Conservation (phyloP, 2,888 invertebrate species). For the Lithophane socia region DNA sequence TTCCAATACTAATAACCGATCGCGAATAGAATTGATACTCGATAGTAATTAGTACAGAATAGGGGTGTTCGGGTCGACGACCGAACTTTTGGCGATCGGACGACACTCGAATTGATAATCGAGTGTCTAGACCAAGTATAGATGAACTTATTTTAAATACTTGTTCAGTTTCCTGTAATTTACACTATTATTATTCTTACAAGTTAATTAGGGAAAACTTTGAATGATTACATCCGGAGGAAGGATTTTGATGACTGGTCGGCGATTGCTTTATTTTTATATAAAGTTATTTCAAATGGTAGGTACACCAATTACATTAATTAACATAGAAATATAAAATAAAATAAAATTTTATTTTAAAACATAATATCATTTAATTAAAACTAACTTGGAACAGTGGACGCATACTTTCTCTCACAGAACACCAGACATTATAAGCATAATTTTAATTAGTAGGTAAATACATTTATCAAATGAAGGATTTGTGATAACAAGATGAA, state of each 20-base stretch:
- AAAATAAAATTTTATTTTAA: too few relatives aligned
- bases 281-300: too few relatives aligned
- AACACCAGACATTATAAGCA: too few relatives aligned
- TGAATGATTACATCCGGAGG: slow-evolving; percentile 19
- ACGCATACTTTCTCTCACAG: too few relatives aligned
- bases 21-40: slow-evolving; percentile 39
- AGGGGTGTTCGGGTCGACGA: slow-evolving; percentile 77
- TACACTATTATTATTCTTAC: slow-evolving; percentile 17
- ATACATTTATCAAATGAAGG: background rate
- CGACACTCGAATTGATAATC: slow-evolving; percentile 68
- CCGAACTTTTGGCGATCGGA: slow-evolving; percentile 71
- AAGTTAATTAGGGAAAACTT: slow-evolving; percentile 15
- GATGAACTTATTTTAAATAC: slow-evolving; percentile 57
- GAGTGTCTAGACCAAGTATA: slow-evolving; percentile 68
- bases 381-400: too few relatives aligned
- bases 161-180: slow-evolving; percentile 28
- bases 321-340: too few relatives aligned
- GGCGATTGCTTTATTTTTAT: background rate
- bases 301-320: too few relatives aligned
- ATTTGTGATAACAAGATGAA: too few relatives aligned
- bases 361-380: too few relatives aligned
- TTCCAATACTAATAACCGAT: slow-evolving; percentile 28
- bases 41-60: slow-evolving; percentile 73
- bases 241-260: slow-evolving; percentile 21
- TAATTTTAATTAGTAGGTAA: background rate